A percentile compares a stretch with the other conserved stretches of the same genome.
phyloP scores from a whole-genome alignment of 2,113 vertebrate species.

The Heterocephalus glaber region DNA sequence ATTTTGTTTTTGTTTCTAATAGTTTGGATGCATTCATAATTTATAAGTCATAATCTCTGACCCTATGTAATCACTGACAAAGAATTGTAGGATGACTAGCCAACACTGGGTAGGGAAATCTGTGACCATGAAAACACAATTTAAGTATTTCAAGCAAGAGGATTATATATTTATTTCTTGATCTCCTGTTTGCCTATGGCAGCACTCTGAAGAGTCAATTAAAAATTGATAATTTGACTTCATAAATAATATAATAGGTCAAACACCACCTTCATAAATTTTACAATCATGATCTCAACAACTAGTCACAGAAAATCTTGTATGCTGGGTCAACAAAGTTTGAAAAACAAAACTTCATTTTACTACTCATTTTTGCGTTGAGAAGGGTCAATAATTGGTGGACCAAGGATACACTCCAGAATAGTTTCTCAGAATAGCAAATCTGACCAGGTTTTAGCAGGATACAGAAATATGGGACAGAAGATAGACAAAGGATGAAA shows the following conservation, averaged over 20 bases:
- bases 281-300: background rate
- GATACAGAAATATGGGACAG: background rate
- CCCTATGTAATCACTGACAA: background rate
- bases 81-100: background rate
- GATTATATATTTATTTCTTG: background rate
- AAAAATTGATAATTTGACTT: constrained; percentile 23
- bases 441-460: constrained; percentile 16
- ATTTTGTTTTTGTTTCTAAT: background rate
- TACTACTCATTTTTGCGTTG: constrained; percentile 41
- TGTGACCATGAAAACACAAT: constrained; percentile 5
- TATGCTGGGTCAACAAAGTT: background rate
- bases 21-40: background rate
- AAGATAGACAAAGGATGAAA: background rate
- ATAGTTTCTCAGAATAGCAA: background rate
- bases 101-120: background rate
- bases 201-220: background rate
- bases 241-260: background rate
- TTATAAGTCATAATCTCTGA: constrained; percentile 1
- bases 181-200: background rate
- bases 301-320: background rate
- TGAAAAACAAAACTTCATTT: background rate
- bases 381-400: background rate
- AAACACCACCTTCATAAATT: background rate
- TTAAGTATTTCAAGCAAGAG: constrained; percentile 29
- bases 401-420: background rate